These are phyloP conservation scores for Pampusana beccarii DNA, from an alignment of 2,113 vertebrate species.

Conservation along the genomic window DNA sequence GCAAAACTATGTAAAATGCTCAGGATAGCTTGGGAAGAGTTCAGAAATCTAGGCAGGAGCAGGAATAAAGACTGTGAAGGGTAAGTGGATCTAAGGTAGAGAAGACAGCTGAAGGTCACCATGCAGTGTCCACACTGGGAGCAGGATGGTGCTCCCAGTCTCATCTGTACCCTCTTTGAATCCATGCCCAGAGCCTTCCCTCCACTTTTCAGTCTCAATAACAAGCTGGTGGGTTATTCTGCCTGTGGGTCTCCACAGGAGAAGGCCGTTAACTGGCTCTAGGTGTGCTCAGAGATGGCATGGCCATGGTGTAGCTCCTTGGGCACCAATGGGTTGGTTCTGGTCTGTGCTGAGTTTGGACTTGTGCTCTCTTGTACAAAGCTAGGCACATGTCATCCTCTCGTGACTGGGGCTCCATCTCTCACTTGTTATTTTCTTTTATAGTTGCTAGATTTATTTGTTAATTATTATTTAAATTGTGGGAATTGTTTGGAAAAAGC, in stretches of 20 bases:
- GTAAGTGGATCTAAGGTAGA: not conserved
- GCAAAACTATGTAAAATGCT: not conserved
- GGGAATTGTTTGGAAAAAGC: slow-evolving; percentile 32
- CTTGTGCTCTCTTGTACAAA: not conserved
- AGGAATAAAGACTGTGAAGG: not conserved
- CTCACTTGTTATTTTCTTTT: not conserved
- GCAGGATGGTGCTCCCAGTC: rapidly evolving
- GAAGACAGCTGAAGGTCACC: not conserved
- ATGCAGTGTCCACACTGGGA: not conserved
- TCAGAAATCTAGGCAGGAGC: not conserved
- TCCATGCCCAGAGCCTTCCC: not conserved
- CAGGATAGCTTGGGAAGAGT: not conserved
- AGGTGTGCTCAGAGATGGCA: not conserved
- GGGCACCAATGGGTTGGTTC: not conserved
- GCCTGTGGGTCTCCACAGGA: rapidly evolving
- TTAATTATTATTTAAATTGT: slow-evolving; percentile 60
- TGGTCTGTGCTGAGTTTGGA: not conserved
- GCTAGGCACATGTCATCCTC: not conserved
- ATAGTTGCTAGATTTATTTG: slow-evolving; percentile 45
- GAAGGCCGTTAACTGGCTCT: not conserved
- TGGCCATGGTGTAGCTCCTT: not conserved
- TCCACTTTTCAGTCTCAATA: not conserved
- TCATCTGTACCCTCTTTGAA: rapidly evolving
- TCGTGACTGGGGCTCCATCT: not conserved
- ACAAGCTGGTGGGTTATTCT: not conserved